Conservation (phyloP, 2,113 vertebrate genomes). For the Candoia aspera region DNA sequence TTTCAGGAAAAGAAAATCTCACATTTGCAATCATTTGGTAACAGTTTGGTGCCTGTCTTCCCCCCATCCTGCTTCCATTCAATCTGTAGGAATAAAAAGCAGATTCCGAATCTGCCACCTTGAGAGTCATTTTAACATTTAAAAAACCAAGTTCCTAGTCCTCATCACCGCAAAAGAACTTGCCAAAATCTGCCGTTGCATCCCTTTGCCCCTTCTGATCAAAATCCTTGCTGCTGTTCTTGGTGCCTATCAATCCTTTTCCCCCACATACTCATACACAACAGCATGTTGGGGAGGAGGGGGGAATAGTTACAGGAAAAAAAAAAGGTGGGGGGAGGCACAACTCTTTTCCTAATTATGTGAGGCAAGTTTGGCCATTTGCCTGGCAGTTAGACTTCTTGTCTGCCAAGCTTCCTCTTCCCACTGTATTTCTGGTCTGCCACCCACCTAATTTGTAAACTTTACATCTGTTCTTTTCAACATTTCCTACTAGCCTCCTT, state of each 20-base stretch:
- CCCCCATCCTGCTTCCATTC: not conserved
- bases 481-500: not conserved
- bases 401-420: not conserved
- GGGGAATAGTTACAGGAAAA: not conserved
- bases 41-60: not conserved
- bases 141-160: not conserved
- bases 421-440: not conserved
- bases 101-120: not conserved
- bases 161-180: not conserved
- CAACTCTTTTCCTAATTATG: not conserved
- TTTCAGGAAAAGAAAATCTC: not conserved
- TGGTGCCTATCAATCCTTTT: not conserved
- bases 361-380: not conserved
- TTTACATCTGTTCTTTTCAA: not conserved
- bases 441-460: not conserved
- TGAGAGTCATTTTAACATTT: not conserved
- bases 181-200: not conserved
- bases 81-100: not conserved
- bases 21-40: not conserved
- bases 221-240: not conserved
- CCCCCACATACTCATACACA: not conserved
- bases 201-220: not conserved
- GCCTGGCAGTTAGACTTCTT: not conserved
- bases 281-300: not conserved
- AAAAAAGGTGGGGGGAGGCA: not conserved